Percentiles rank a stretch among this genome's conserved stretches.
These are phyloP conservation scores for Drosophila miranda DNA, from an alignment of 1,140 invertebrate species.

Conservation along the genomic window DNA sequence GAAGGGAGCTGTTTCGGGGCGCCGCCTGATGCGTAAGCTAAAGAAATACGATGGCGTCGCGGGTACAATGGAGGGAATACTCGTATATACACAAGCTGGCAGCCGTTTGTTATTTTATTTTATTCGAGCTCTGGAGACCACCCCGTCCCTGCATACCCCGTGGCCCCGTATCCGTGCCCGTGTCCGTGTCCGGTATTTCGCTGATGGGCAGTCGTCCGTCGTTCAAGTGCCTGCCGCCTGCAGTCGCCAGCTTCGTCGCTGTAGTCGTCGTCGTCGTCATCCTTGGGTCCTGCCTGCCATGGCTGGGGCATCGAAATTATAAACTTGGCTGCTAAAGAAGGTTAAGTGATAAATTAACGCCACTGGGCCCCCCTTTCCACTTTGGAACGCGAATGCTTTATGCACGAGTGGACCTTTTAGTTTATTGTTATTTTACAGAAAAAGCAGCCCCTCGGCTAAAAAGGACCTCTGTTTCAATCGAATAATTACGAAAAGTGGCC, in stretches of 20 bases:
- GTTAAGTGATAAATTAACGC: constrained; percentile 79
- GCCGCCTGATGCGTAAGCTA: constrained; percentile 49
- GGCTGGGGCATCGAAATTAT: constrained; percentile 64
- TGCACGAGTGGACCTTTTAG: constrained; percentile 75
- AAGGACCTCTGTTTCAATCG: constrained; percentile 37
- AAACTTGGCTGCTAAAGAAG: constrained; percentile 78
- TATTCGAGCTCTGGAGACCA: constrained; percentile 42
- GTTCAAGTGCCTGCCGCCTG: constrained; percentile 56
- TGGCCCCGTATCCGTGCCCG: constrained; percentile 16
- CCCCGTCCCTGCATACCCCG: constrained; percentile 2
- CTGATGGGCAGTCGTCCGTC: constrained; percentile 77
- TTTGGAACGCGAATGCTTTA: constrained; percentile 62
- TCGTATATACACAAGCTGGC: constrained; percentile 38
- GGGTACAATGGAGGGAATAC: constrained; percentile 52
- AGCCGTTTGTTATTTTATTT: constrained; percentile 72
- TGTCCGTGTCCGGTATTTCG: constrained; percentile 40
- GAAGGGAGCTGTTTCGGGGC: too few relatives aligned
- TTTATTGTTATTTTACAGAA: constrained; percentile 67
- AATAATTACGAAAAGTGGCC: constrained; percentile 51
- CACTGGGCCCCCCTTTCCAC: constrained; percentile 25
- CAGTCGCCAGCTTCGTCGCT: constrained; percentile 47
- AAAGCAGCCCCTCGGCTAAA: constrained; percentile 32
- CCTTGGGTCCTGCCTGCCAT: constrained; percentile 42
- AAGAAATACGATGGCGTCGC: constrained; percentile 71
- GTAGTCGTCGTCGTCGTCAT: constrained; percentile 41